Base-by-base conservation (phyloP, 64 coral and sea anemone genomes). In the Porites lutea region DNA sequence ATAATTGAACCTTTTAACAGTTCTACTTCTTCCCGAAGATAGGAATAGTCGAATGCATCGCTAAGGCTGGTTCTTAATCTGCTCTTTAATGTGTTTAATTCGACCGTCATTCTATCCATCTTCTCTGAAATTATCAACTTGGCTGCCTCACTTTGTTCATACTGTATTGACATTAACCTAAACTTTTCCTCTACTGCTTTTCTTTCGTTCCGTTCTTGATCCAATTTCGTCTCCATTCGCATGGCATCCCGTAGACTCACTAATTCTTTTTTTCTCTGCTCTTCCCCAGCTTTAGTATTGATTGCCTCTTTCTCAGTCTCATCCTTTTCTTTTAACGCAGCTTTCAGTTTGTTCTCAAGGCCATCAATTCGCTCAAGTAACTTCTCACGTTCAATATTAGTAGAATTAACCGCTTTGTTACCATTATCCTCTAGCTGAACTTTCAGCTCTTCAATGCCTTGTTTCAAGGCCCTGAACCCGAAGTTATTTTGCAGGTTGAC, bases 91-190 rank as follows among this genome's bases (percentile, higher is more conserved):
- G 49, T 76, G 16, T 76, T 46, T 51, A 76, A 16, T 18, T 51
- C 45, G 51, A 76, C 46, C 73, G 49, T 76, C 47, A 76, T 52
- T 76, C 47, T 52, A 50, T 76, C 15, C 73, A 76, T 18, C 73
- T 76, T 48, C 16, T 76, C n/a, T 16, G 51, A 2, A 15, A 52
- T 2, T 2, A 19, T 16, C 48, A 6, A 16, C 14, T 76, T 76
- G 46, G 73, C 73, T 51, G 48, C 73, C 18, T 76, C 48, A 15
- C 47, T 76, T 76, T 76, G 3, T 52, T 76, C 73, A 4, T 16
- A 47, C 7, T 46, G 19, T 19, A 15, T 15, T 9, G 16, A 13
- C 3, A 14, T 76, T 45, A 76, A 50, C 18, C 14, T 18, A 19
- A 76, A 18, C n/a, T 51, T 18, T 6, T 52, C 47, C 16, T 76